Evolutionary conservation across 2,113 vertebrate genomes (phyloP), one percentile per base, ranked within the genome.

Genomic region (Rafetus swinhoei): DNA sequence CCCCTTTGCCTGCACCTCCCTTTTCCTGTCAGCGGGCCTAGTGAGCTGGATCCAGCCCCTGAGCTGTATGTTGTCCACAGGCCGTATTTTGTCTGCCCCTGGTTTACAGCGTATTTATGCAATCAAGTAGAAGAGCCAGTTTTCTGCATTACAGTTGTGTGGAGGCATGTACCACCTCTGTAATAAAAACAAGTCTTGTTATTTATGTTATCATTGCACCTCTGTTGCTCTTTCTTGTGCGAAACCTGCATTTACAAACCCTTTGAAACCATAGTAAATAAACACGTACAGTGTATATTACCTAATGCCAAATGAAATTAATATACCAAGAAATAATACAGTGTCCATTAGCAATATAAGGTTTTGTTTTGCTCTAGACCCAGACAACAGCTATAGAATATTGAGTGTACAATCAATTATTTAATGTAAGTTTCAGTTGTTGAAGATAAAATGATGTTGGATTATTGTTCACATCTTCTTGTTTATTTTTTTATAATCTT

Each of bases 131-230:
- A 6, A 5, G 14, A 84, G 15, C 81, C 25, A 4, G 3, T 4
- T 2, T 80, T 80, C 39, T 86, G 16, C 86, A 21, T 9, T 84
- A 55, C 9, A 90, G 62, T 53, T 85, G 24, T 7, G 24, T 87
- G 14, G 3, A 25, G 6, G 55, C 54, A 27, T 0, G 0, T 53
- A 60, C 25, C 6, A 1, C 32, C 25, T 93, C 60, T 53, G 29
- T 12, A n/a, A 32, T 39, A 5, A 8, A 77, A 84, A 57, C 18
- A 12, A 25, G 59, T 10, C 53, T 54, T 87, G 82, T 93, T 62
- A 81, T 21, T 15, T 35, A 9, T 39, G n/a, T 79, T 60, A 14
- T 87, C 80, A 32, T 9, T 86, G 22, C 32, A 39, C 27, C 69
- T 79, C 24, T 90, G 1, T 76, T 90, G 27, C 15, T 65, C 65